Evolutionary conservation across 1,140 invertebrate species (phyloP).

Genomic region (Schlechtendalia chinensis): DNA sequence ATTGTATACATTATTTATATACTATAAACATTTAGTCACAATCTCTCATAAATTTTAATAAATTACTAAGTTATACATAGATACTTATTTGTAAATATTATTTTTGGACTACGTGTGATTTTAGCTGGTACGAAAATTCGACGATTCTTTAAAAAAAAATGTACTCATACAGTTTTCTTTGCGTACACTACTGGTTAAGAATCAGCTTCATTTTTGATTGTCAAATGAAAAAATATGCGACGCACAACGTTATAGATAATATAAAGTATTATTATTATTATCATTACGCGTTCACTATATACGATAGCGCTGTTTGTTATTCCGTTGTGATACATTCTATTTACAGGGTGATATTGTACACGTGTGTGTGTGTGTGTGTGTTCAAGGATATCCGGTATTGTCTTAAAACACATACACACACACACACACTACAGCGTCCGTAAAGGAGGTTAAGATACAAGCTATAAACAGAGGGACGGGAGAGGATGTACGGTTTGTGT

Average conservation of each 20-base stretch:
- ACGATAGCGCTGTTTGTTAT: constrained; percentile 23
- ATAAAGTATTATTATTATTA: constrained; percentile 28
- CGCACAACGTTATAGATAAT: neutral
- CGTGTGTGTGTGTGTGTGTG: neutral
- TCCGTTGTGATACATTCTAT: constrained; percentile 19
- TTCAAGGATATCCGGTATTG: constrained; percentile 35
- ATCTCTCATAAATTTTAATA: too few relatives aligned
- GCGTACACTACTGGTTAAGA: too few relatives aligned
- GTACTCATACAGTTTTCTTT: too few relatives aligned
- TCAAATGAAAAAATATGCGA: neutral
- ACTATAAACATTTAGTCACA: too few relatives aligned
- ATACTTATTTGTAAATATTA: too few relatives aligned
- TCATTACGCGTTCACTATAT: neutral
- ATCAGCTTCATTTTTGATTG: too few relatives aligned
- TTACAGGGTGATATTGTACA: neutral
- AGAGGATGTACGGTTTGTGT: neutral
- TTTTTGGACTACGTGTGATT: too few relatives aligned
- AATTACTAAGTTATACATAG: too few relatives aligned
- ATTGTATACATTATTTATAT: too few relatives aligned
- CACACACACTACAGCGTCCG: neutral
- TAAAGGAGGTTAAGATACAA: constrained; percentile 32
- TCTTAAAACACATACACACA: constrained; percentile 5
- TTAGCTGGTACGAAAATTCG: too few relatives aligned
- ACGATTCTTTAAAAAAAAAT: too few relatives aligned
- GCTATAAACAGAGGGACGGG: neutral